Conservation (phyloP, 2,113 vertebrate genomes). For the Dicrurus megarhynchus region DNA sequence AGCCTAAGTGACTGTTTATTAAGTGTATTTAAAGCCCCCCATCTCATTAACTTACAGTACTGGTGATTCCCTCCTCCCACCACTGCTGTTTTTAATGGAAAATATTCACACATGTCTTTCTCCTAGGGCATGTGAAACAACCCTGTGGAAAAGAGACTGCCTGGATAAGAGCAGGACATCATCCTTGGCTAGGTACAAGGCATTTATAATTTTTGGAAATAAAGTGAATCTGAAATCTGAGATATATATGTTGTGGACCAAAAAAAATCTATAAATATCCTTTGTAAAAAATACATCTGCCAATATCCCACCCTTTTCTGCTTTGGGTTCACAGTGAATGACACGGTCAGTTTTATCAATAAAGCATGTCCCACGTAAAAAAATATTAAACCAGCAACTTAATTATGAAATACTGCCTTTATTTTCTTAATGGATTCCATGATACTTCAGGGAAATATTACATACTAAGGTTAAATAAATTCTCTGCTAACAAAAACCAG, state of each 20-base stretch:
- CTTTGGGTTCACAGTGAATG: not conserved
- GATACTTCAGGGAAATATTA: constrained; percentile 50
- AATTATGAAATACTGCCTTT: constrained; percentile 42
- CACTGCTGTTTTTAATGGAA: constrained; percentile 64
- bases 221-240: not conserved
- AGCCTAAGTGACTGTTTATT: constrained; percentile 70
- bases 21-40: constrained; percentile 67
- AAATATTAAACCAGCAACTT: not conserved
- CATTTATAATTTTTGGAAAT: not conserved
- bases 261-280: not conserved
- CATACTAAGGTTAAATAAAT: constrained; percentile 35
- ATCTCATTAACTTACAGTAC: constrained; percentile 66
- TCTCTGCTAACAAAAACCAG: constrained; percentile 48
- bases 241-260: not conserved
- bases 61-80: constrained; percentile 60
- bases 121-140: constrained; percentile 25
- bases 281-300: constrained; percentile 16
- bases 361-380: constrained; percentile 5
- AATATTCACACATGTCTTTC: constrained; percentile 57
- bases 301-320: constrained; percentile 25
- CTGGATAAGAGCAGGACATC: constrained; percentile 45
- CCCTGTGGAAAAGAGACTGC: constrained; percentile 35
- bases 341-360: constrained; percentile 14
- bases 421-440: constrained; percentile 52
- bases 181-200: constrained; percentile 15